Evolutionary conservation across 2,888 invertebrate genomes (phyloP).

Genomic region (Lasioglossum zephyrum): DNA sequence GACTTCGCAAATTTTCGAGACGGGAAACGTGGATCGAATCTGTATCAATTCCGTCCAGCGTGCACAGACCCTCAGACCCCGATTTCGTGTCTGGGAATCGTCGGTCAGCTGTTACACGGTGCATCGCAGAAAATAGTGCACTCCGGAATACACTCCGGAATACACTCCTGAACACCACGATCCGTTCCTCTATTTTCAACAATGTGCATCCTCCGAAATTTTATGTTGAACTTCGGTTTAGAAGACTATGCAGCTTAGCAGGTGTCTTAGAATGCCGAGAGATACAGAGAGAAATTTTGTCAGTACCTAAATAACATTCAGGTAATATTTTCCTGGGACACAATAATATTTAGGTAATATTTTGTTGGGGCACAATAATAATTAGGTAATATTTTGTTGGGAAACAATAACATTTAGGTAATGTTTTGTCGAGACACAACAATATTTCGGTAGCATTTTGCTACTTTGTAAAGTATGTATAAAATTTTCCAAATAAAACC

Average conservation of each 20-base stretch:
- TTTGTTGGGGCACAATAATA: no score
- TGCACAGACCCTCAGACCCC: neutral
- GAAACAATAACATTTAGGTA: no score
- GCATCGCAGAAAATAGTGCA: neutral
- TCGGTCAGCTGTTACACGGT: conserved; percentile 1
- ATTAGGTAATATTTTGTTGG: no score
- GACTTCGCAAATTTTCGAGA: conserved; percentile 1
- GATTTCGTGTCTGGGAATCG: neutral
- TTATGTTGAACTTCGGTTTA: neutral
- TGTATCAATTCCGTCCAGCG: neutral
- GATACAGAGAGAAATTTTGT: no score
- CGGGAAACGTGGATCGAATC: neutral
- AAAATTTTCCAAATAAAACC: neutral
- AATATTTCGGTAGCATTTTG: no score
- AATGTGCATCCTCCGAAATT: neutral
- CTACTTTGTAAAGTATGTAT: neutral
- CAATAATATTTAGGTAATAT: no score
- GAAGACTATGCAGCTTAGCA: neutral
- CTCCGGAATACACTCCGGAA: neutral
- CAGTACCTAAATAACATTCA: no score
- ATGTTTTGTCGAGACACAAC: no score
- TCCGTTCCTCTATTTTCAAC: neutral
- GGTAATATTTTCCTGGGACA: no score
- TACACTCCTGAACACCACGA: neutral
- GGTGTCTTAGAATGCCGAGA: neutral